Evolutionary conservation across 2,113 vertebrate genomes (phyloP).

Genomic region (Phalacrocorax brasilianus): DNA sequence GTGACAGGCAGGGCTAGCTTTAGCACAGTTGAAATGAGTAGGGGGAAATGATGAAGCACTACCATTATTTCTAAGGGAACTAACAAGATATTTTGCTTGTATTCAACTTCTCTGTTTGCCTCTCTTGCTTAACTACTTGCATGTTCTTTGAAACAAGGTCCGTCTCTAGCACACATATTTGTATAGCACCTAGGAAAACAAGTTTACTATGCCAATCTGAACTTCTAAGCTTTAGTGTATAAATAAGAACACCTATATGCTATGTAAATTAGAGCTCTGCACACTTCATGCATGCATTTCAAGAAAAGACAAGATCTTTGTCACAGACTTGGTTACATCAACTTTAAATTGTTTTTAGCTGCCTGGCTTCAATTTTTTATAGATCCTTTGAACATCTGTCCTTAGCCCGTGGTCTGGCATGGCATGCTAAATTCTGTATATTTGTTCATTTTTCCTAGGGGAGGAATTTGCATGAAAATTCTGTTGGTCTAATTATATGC

Average conservation of each 20-base stretch:
- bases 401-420: background rate
- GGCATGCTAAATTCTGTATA: background rate
- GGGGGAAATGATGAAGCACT: background rate
- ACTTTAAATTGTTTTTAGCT: background rate
- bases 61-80: background rate
- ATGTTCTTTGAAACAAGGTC: background rate
- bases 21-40: background rate
- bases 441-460: slow-evolving; percentile 29
- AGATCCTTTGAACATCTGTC: slow-evolving; percentile 23
- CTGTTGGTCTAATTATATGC: slow-evolving; percentile 41
- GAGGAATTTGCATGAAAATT: slow-evolving; percentile 36
- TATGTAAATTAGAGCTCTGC: background rate
- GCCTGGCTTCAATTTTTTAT: background rate
- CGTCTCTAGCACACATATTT: background rate
- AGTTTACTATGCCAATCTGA: background rate
- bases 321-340: background rate
- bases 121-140: background rate
- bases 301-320: background rate
- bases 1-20: slow-evolving; percentile 3
- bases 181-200: background rate
- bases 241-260: background rate
- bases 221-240: background rate
- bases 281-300: background rate
- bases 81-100: background rate
- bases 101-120: background rate